Conservation (phyloP, 2,797 vertebrate genomes). For the Peromyscus eremicus region DNA sequence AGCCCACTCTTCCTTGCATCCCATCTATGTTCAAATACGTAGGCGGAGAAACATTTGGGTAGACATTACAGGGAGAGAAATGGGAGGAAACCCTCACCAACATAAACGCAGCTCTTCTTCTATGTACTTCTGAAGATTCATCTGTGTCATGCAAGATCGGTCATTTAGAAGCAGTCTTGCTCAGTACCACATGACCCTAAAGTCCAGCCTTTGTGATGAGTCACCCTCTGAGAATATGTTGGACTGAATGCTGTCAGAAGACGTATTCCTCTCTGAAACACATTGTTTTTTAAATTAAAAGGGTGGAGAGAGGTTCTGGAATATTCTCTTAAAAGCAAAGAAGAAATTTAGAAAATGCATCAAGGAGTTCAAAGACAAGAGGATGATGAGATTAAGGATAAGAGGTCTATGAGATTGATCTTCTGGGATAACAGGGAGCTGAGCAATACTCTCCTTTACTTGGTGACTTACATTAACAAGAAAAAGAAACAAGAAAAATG, state of each 20-base stretch:
- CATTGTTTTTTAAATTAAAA: constrained; percentile 52
- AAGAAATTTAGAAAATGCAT: constrained; percentile 33
- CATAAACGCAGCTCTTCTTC: constrained; percentile 34
- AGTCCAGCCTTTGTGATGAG: neutral
- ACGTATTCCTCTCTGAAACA: constrained; percentile 40
- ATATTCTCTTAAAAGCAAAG: constrained; percentile 56
- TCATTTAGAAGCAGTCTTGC: constrained; percentile 42
- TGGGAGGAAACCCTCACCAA: neutral
- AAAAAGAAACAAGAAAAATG: neutral
- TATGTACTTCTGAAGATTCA: constrained; percentile 37
- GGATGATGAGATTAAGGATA: too few relatives aligned
- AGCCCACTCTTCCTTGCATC: neutral
- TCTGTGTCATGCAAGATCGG: constrained; percentile 26
- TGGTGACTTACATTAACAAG: constrained; percentile 20
- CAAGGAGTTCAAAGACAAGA: neutral
- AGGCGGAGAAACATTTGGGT: neutral
- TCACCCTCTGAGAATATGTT: constrained; percentile 45
- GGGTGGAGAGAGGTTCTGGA: constrained; percentile 42
- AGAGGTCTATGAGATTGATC: neutral
- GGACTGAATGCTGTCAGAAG: constrained; percentile 23
- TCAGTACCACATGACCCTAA: neutral
- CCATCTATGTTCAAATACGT: neutral
- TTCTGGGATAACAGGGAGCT: neutral
- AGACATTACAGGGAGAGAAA: neutral
- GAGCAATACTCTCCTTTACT: neutral